phyloP scores from a whole-genome alignment of 1,140 invertebrate species.

The Asobara japonica region DNA sequence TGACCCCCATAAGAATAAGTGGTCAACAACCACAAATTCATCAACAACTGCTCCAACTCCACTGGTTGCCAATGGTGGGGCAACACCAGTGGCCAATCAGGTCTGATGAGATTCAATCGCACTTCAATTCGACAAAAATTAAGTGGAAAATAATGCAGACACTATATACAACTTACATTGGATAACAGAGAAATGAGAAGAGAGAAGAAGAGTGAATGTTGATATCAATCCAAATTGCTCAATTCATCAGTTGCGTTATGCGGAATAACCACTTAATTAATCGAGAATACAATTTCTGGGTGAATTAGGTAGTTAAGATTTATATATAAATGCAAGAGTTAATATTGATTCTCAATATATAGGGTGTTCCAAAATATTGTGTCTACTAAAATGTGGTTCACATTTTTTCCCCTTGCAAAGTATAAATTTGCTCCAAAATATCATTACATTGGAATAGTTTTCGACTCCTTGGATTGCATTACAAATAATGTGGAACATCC shows the following conservation, averaged over 20 bases:
- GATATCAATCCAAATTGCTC: not conserved
- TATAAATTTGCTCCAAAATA: too few species aligned
- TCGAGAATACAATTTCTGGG: not conserved
- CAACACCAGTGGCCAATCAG: constrained; percentile 10
- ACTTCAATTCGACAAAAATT: not conserved
- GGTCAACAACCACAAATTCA: constrained; percentile 55
- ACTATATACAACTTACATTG: not conserved
- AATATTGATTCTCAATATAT: too few species aligned
- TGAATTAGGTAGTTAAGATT: not conserved
- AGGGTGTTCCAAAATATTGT: too few species aligned
- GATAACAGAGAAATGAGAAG: not conserved
- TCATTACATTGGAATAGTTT: too few species aligned
- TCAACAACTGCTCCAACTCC: constrained; percentile 50
- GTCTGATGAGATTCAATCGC: constrained; percentile 9
- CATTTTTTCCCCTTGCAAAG: too few species aligned
- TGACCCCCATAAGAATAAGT: constrained; percentile 74
- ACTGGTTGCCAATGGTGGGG: constrained; percentile 53
- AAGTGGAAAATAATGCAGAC: not conserved
- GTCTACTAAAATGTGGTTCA: too few species aligned
- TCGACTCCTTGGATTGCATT: too few species aligned
- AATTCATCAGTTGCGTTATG: not conserved
- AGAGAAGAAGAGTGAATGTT: not conserved
- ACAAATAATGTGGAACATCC: too few species aligned
- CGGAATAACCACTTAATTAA: not conserved
- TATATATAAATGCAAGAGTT: not conserved